Evolutionary conservation across 2,888 invertebrate species (phyloP).

Genomic region (Apodemia hepburni): DNA sequence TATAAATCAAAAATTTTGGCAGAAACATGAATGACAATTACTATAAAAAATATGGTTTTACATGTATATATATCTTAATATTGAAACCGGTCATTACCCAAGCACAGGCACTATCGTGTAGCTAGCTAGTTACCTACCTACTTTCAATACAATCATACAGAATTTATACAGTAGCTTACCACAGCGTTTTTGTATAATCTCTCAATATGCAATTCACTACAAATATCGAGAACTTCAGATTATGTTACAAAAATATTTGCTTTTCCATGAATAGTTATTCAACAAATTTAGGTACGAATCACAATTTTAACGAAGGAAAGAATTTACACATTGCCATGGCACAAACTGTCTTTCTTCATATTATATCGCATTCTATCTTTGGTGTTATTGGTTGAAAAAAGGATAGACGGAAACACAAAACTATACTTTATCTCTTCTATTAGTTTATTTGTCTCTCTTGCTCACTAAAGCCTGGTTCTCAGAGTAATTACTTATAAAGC

Average conservation of each 20-base stretch:
- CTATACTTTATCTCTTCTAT: conserved; percentile 21
- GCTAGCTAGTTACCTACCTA: conserved; percentile 56
- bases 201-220: conserved; percentile 16
- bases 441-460: conserved; percentile 27
- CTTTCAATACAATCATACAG: conserved; percentile 62
- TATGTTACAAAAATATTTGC: conserved; percentile 28
- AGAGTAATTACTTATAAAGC: too few relatives aligned
- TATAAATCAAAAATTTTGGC: conserved; percentile 16
- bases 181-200: conserved; percentile 33
- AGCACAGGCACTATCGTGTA: conserved; percentile 54
- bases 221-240: conserved; percentile 9
- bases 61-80: conserved; percentile 41
- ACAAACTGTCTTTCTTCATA: conserved; percentile 36
- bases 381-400: conserved; percentile 34
- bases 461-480: neutral
- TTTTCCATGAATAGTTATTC: conserved; percentile 34
- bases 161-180: conserved; percentile 62
- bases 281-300: conserved; percentile 31
- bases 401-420: conserved; percentile 32
- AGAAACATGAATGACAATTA: conserved; percentile 36
- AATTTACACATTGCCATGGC: conserved; percentile 58
- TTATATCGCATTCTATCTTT: conserved; percentile 32
- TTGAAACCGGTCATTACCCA: conserved; percentile 64
- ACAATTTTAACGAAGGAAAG: conserved; percentile 51
- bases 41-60: neutral